Percentiles rank a stretch among this genome's conserved stretches.
Conservation (phyloP, 2,797 vertebrate genomes). For the Limosa lapponica region DNA sequence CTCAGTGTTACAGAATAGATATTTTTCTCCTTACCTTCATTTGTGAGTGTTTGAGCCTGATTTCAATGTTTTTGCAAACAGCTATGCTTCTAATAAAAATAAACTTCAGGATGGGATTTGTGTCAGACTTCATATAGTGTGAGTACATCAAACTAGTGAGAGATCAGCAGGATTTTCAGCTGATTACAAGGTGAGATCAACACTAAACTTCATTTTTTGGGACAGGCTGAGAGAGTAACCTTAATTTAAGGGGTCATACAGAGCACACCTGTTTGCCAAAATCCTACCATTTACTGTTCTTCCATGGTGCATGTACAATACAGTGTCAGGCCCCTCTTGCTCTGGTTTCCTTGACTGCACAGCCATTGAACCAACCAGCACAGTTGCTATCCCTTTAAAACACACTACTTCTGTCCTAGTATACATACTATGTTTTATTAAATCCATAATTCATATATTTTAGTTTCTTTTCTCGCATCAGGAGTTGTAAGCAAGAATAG, state of each 20-base stretch:
- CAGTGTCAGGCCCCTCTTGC: background rate
- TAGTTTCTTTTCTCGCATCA: background rate
- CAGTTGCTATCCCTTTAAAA: background rate
- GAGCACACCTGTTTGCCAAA: background rate
- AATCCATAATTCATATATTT: slow-evolving; percentile 46
- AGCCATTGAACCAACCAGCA: background rate
- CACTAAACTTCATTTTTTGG: background rate
- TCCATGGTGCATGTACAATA: background rate
- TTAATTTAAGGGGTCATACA: background rate
- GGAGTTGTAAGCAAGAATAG: slow-evolving; percentile 32
- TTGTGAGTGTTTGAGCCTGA: accelerated
- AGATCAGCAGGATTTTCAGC: background rate
- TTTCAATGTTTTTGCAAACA: background rate
- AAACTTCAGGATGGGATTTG: background rate
- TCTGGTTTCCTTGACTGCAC: background rate
- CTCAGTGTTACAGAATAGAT: background rate
- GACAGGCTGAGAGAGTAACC: background rate
- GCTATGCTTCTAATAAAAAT: background rate
- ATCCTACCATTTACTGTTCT: background rate
- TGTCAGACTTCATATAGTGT: background rate
- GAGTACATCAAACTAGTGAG: background rate
- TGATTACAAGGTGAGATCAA: background rate
- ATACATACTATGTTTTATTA: slow-evolving; percentile 15
- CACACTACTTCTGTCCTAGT: background rate
- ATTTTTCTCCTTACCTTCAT: background rate